phyloP scores from a whole-genome alignment of 2,888 invertebrate species.

The Cremastinae sp. region DNA sequence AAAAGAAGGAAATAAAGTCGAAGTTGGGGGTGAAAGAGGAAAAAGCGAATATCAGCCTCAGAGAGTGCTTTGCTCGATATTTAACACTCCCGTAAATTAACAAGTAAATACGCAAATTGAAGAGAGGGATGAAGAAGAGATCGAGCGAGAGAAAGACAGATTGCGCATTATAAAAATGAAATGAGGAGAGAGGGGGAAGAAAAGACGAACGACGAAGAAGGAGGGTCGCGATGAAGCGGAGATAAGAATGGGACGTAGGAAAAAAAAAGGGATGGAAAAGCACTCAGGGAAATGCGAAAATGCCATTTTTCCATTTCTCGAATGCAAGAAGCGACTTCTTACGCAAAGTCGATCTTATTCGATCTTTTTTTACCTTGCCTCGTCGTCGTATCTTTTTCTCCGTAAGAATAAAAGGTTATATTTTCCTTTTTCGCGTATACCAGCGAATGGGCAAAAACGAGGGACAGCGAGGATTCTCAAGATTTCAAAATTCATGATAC shows the following conservation, averaged over 20 bases:
- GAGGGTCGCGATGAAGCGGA: not conserved
- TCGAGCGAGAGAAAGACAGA: constrained; percentile 12
- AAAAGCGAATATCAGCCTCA: not conserved
- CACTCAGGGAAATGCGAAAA: constrained; percentile 59
- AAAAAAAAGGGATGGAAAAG: constrained; percentile 37
- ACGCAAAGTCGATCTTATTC: not conserved
- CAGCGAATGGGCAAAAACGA: too few species aligned
- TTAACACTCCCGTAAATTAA: not conserved
- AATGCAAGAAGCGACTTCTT: not conserved
- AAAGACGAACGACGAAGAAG: constrained; percentile 8
- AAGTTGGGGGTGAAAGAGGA: not conserved
- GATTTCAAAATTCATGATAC: too few species aligned
- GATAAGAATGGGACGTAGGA: constrained; percentile 22
- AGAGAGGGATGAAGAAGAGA: constrained; percentile 4
- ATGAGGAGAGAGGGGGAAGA: constrained; percentile 7
- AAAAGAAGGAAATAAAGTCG: not conserved
- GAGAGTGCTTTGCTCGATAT: not conserved
- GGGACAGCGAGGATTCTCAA: too few species aligned
- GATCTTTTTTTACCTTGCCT: not conserved
- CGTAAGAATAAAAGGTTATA: not conserved
- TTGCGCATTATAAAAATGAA: constrained; percentile 6
- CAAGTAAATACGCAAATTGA: not conserved
- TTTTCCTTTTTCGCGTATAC: not conserved
- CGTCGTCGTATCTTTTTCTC: not conserved
- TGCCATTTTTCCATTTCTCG: constrained; percentile 10